Evolutionary conservation across 2,113 vertebrate species (phyloP), one percentile per base, ranked within the genome.

Genomic region (Neodontobutis hainanensis): DNA sequence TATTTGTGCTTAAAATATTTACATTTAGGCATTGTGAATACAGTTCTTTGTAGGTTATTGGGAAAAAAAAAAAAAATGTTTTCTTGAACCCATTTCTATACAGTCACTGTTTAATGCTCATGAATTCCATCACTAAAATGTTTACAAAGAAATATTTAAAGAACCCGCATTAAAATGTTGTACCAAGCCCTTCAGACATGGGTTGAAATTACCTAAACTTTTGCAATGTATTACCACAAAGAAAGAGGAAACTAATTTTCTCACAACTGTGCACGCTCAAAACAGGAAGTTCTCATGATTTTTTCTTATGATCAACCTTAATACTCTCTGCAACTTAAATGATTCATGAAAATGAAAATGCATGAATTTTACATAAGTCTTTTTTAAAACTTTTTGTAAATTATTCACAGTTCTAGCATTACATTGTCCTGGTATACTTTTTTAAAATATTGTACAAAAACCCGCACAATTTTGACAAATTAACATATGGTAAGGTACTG

Each of bases 1-100:
- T 57, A 55, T 77, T 82, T 61, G 48, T 3, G 19, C 19, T 27
- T 27, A 27, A 27, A 27, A 27, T 27, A 27, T 27, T 19, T 16
- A 27, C 10, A 10, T 55, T 36, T n/a, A 55, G 52, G 34, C 36
- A 27, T 34, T 51, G 52, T 55, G 36, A 36, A 55, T 55, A 55
- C 12, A 8, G 19, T n/a, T 52, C 36, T 51, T 16, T 32, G 34
- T 35, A 14, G n/a, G n/a, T n/a, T n/a, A 55, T 36, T 55, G 52
- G 35, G n/a, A 36, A 8, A 34, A 35, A 35, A n/a, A n/a, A n/a
- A n/a, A n/a, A n/a, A n/a, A n/a, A n/a, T n/a, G n/a, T n/a, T 12
- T 55, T 38, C 36, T 55, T 36, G 5, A 55, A n/a, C 7, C n/a
- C 34, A 38, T 38, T 38, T 40, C 38, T 40, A 40, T 38, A 55